phyloP scores from a whole-genome alignment of 2,113 vertebrate genomes.

The Perca flavescens region DNA sequence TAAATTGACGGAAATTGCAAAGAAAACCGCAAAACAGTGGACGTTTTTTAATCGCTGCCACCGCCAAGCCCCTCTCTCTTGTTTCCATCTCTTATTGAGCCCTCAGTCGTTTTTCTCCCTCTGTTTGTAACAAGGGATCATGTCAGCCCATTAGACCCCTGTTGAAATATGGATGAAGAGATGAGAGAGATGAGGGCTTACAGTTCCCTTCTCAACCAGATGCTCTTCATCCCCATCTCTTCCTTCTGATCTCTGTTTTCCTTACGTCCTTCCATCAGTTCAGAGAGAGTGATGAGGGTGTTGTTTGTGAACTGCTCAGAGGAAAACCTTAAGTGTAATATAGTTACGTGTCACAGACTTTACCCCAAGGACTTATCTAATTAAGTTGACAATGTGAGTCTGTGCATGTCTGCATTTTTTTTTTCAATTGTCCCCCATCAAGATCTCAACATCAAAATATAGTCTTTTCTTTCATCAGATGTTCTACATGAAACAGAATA shows the following conservation, averaged over 20 bases:
- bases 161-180: slow-evolving; percentile 79
- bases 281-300: slow-evolving; percentile 27
- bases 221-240: slow-evolving; percentile 54
- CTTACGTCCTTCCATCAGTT: slow-evolving; percentile 42
- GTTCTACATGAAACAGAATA: background rate
- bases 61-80: background rate
- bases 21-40: slow-evolving; percentile 2
- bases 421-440: background rate
- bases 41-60: background rate
- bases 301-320: slow-evolving; percentile 10
- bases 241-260: slow-evolving; percentile 59
- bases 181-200: slow-evolving; percentile 66
- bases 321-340: background rate
- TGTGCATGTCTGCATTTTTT: background rate
- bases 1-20: background rate
- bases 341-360: background rate
- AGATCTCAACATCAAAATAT: background rate
- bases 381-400: slow-evolving; percentile 4
- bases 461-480: background rate
- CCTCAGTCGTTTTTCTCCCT: slow-evolving; percentile 12
- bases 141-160: slow-evolving; percentile 73
- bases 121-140: slow-evolving; percentile 64
- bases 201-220: slow-evolving; percentile 45
- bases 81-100: slow-evolving; percentile 15
- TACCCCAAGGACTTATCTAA: background rate